Evolutionary conservation across 2,888 invertebrate genomes (phyloP).

Genomic region (Notocelia uddmanniana): DNA sequence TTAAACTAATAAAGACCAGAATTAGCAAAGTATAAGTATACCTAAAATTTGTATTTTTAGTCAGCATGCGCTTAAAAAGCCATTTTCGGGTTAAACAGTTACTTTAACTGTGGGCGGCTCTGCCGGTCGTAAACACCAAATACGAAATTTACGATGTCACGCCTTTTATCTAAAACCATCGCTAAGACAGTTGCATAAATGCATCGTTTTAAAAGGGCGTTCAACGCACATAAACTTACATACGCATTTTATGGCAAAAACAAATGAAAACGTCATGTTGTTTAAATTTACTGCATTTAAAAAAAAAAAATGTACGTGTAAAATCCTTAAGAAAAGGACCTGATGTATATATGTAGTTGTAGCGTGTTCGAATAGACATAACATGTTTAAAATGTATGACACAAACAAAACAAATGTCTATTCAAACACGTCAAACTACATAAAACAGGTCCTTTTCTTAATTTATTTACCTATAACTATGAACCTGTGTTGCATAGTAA

Average conservation of each 20-base stretch:
- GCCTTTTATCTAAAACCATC: conserved; percentile 47
- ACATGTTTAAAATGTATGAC: too few species aligned
- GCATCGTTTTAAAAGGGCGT: conserved; percentile 31
- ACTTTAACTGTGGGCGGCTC: conserved; percentile 39
- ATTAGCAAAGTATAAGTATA: too few species aligned
- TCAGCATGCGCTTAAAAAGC: neutral
- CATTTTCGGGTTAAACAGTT: conserved; percentile 32
- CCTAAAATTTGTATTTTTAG: neutral
- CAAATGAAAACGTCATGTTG: conserved; percentile 14
- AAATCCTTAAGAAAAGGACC: too few species aligned
- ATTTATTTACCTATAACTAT: too few species aligned
- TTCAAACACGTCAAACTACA: too few species aligned
- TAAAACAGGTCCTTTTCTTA: too few species aligned
- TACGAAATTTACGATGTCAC: conserved; percentile 57
- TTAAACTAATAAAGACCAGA: neutral
- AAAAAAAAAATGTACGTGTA: neutral
- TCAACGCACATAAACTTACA: conserved; percentile 30
- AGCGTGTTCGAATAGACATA: too few species aligned
- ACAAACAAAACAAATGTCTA: too few species aligned
- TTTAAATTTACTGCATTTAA: neutral
- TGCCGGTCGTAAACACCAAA: conserved; percentile 46
- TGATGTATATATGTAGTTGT: too few species aligned
- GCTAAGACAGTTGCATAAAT: conserved; percentile 46
- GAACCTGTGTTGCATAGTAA: too few species aligned
- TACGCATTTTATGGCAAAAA: conserved; percentile 11